These are phyloP conservation scores for Lemur catta DNA, from an alignment of 2,797 vertebrate genomes.

Conservation along the genomic window DNA sequence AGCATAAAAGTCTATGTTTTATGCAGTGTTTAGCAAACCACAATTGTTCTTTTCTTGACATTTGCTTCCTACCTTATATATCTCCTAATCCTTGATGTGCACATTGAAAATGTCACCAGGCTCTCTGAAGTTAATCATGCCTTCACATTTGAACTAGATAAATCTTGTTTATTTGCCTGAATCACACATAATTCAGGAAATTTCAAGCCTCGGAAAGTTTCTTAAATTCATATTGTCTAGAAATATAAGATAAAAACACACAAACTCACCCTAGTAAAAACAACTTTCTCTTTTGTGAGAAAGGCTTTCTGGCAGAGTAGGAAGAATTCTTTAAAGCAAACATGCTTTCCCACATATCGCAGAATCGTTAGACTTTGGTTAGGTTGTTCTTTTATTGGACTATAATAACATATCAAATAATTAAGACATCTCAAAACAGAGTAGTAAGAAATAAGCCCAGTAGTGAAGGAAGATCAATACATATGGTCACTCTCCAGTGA, in stretches of 20 bases:
- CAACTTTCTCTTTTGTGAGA: background rate
- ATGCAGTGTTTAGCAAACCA: background rate
- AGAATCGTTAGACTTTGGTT: background rate
- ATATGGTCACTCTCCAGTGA: background rate
- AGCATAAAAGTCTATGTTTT: background rate
- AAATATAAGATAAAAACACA: constrained; percentile 37
- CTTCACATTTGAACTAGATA: constrained; percentile 34
- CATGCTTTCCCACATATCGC: background rate
- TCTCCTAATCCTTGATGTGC: background rate
- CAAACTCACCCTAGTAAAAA: background rate
- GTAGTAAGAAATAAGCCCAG: background rate
- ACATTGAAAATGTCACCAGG: constrained; percentile 45
- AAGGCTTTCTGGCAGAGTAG: background rate
- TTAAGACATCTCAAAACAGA: background rate
- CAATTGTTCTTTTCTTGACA: background rate
- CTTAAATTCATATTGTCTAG: constrained; percentile 4
- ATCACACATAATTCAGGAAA: constrained; percentile 24
- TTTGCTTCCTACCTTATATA: constrained; percentile 7
- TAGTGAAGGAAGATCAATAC: background rate
- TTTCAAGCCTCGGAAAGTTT: background rate
- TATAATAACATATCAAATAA: background rate
- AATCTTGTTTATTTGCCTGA: constrained; percentile 21
- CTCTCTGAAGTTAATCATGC: constrained; percentile 33
- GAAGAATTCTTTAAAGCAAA: constrained; percentile 5
- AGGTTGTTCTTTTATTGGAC: background rate